Conservation (phyloP, 2,888 invertebrate genomes). For the Cryptocephalus primarius region DNA sequence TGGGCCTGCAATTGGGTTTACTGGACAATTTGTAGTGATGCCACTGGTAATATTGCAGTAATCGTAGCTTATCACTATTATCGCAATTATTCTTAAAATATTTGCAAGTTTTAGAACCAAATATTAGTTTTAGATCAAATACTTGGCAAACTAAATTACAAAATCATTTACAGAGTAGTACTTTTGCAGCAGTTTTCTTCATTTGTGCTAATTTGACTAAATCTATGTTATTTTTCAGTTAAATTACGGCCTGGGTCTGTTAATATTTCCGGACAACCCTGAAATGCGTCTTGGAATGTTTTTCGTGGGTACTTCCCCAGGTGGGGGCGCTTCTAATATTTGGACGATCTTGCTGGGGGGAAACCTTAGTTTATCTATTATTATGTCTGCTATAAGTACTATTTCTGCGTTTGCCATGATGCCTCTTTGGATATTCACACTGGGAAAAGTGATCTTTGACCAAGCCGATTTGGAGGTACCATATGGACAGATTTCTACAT, state of each 20-base stretch:
- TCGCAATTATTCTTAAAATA: too few species aligned
- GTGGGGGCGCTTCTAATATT: conserved; percentile 91
- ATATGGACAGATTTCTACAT: conserved; percentile 60
- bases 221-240: conserved; percentile 39
- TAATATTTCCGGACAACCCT: conserved; percentile 55
- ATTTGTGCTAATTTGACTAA: background rate
- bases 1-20: conserved; percentile 66
- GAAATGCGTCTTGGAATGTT: conserved; percentile 75
- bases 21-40: conserved; percentile 72
- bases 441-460: conserved; percentile 65
- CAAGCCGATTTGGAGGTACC: conserved; percentile 59
- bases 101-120: too few species aligned
- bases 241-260: conserved; percentile 57
- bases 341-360: conserved; percentile 88
- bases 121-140: too few species aligned
- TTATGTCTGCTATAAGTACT: conserved; percentile 84
- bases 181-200: too few species aligned
- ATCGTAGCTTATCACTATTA: background rate
- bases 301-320: conserved; percentile 79
- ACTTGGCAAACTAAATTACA: too few species aligned
- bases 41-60: conserved; percentile 52
- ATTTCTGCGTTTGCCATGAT: conserved; percentile 80
- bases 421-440: conserved; percentile 81
- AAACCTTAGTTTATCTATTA: conserved; percentile 82
- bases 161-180: too few species aligned